Evolutionary conservation across 2,797 vertebrate genomes (phyloP).

Genomic region (Spondyliosoma cantharus): DNA sequence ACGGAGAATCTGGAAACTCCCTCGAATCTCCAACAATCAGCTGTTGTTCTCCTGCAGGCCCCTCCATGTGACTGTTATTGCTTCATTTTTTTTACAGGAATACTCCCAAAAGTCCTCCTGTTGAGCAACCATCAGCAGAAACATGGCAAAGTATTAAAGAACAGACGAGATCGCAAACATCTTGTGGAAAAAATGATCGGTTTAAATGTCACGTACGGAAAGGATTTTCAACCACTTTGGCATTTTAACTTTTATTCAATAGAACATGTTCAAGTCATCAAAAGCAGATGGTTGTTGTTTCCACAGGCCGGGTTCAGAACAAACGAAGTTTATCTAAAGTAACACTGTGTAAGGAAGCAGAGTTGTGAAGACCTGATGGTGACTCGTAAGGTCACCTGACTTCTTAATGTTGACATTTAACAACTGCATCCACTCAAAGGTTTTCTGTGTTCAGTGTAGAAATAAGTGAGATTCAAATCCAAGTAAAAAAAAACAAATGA

Average conservation of each 20-base stretch:
- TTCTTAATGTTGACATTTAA: not conserved
- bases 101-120: slow-evolving; percentile 10
- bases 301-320: not conserved
- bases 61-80: not conserved
- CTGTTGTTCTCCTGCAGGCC: slow-evolving; percentile 5
- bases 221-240: not conserved
- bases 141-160: not conserved
- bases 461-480: too few species aligned
- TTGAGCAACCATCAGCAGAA: slow-evolving; percentile 22
- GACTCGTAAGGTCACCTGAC: not conserved
- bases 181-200: not conserved
- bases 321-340: not conserved
- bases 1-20: not conserved
- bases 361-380: not conserved
- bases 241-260: not conserved
- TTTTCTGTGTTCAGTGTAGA: too few species aligned
- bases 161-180: not conserved
- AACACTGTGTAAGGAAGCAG: not conserved
- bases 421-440: too few species aligned
- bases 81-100: slow-evolving; percentile 23
- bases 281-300: not conserved
- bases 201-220: not conserved
- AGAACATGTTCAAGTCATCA: not conserved
- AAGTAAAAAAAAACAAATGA: too few species aligned
- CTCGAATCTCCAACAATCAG: not conserved